Percentiles rank a stretch among this genome's conserved stretches.
These are phyloP conservation scores for Mixornis gularis DNA, from an alignment of 2,113 vertebrate species.

Conservation along the genomic window DNA sequence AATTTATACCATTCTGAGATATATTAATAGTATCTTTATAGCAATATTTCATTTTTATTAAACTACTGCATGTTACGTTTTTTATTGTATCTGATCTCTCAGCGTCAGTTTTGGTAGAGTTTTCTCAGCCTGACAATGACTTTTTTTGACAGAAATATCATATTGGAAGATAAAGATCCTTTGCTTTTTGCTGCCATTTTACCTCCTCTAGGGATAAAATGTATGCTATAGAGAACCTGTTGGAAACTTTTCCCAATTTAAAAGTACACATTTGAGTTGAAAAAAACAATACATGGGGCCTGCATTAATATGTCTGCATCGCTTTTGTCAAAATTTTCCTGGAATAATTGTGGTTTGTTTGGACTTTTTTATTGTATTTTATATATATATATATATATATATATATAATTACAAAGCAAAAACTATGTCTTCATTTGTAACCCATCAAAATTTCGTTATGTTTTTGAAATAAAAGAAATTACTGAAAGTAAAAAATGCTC, in stretches of 20 bases:
- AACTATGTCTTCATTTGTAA: not conserved
- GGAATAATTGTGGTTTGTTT: not conserved
- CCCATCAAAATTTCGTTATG: not conserved
- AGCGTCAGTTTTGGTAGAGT: not conserved
- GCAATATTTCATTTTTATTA: not conserved
- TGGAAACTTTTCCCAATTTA: not conserved
- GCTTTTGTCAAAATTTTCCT: not conserved
- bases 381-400: no score
- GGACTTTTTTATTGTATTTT: not conserved
- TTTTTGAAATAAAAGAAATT: not conserved
- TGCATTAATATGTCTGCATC: not conserved
- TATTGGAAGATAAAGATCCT: not conserved
- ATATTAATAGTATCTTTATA: not conserved
- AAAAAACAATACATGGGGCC: not conserved
- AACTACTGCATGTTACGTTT: rapidly evolving
- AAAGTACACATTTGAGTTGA: not conserved
- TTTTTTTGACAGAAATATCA: not conserved
- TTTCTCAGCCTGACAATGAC: not conserved
- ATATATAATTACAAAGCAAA: not conserved
- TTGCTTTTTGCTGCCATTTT: not conserved
- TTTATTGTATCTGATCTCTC: not conserved
- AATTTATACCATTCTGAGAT: not conserved
- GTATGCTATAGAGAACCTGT: rapidly evolving
- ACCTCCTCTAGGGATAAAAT: not conserved
- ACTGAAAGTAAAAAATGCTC: not conserved